Conservation (phyloP, 2,888 invertebrate species). For the Dasypogon diadema region DNA sequence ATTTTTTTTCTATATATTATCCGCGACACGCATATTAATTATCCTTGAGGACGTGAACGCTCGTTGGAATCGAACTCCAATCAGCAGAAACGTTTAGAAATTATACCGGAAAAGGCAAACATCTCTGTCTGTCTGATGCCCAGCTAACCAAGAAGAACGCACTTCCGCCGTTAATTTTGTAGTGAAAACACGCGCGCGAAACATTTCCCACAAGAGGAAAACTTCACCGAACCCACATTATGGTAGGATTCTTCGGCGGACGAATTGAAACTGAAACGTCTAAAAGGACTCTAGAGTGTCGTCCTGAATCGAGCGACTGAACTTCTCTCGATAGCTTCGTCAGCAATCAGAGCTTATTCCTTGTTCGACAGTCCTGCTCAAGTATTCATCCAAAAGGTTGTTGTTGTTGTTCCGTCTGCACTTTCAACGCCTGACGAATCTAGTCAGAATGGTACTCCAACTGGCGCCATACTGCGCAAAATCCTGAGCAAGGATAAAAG, state of each 20-base stretch:
- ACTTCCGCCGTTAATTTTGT: not conserved
- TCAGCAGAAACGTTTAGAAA: not conserved
- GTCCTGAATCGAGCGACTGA: not conserved
- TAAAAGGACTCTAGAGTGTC: conserved; percentile 8
- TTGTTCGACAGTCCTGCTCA: no score
- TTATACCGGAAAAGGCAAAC: no score
- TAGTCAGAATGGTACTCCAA: no score
- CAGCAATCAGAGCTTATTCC: not conserved
- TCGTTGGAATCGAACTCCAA: not conserved
- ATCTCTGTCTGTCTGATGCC: no score
- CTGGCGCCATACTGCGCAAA: no score
- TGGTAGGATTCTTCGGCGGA: conserved; percentile 21
- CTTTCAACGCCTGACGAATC: no score
- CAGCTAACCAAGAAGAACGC: not conserved
- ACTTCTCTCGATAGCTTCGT: not conserved
- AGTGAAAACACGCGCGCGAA: conserved; percentile 3
- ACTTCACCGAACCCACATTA: not conserved
- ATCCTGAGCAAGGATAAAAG: no score
- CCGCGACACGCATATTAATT: not conserved
- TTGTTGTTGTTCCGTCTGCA: no score
- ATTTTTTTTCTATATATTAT: not conserved
- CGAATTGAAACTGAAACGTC: conserved; percentile 35
- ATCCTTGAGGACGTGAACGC: not conserved
- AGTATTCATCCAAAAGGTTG: no score
- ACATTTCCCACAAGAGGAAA: not conserved